A percentile compares a stretch with the other conserved stretches of the same genome.
phyloP scores from a whole-genome alignment of 2,113 vertebrate genomes.

The Salvelinus namaycush region DNA sequence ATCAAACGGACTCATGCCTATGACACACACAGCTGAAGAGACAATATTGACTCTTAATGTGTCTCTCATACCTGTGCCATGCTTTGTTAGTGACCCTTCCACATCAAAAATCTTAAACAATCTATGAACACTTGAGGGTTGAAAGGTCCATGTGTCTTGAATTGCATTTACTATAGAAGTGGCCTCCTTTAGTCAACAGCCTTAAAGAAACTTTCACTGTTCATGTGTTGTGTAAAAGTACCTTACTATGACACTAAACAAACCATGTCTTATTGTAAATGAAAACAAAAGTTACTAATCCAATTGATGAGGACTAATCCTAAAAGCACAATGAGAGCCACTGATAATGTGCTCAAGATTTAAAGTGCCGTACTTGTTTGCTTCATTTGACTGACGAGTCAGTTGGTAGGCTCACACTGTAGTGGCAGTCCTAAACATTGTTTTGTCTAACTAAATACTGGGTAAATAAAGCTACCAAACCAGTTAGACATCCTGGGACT shows the following conservation, averaged over 20 bases:
- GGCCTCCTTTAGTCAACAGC: not conserved
- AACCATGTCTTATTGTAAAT: not conserved
- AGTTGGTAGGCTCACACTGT: conserved; percentile 23
- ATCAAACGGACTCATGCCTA: too few relatives aligned
- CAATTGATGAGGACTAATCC: conserved; percentile 45
- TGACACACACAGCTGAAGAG: not conserved
- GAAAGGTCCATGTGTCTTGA: not conserved
- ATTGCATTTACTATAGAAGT: not conserved
- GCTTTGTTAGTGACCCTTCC: not conserved
- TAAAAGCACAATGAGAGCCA: conserved; percentile 49
- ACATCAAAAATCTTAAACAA: not conserved
- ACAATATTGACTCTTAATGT: not conserved
- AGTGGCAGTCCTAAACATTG: conserved; percentile 30
- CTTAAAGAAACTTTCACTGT: not conserved
- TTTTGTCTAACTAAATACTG: conserved; percentile 29
- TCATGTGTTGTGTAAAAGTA: not conserved
- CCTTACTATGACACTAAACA: not conserved
- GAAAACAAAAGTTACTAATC: not conserved
- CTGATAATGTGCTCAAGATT: conserved; percentile 29
- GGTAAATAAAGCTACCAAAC: conserved; percentile 49
- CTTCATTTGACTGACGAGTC: conserved; percentile 35
- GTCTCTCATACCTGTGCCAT: not conserved
- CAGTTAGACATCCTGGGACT: conserved; percentile 42
- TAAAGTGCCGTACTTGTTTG: conserved; percentile 11
- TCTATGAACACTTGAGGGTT: not conserved